A percentile compares a stretch with the other conserved stretches of the same genome.
These are phyloP conservation scores for Siphamia tubifer DNA, from an alignment of 2,113 vertebrate species.

Conservation along the genomic window DNA sequence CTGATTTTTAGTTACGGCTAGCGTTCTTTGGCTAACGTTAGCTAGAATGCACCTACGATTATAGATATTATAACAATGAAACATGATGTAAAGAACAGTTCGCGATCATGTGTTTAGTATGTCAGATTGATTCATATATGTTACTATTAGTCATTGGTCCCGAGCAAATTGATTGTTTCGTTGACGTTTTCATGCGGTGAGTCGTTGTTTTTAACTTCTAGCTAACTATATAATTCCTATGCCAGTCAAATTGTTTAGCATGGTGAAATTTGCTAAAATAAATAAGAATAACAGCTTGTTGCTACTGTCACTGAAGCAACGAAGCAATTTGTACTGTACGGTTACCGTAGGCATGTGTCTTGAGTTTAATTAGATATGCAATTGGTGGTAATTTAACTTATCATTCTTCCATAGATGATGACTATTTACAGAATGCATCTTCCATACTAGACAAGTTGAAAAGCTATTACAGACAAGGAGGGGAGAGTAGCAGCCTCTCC, in stretches of 20 bases:
- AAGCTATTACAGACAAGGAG: slow-evolving; percentile 83
- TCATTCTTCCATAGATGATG: slow-evolving; percentile 82
- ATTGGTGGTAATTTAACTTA: slow-evolving; percentile 14
- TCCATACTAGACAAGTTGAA: slow-evolving; percentile 87
- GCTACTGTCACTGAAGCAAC: too few species aligned
- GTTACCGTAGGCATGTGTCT: not conserved
- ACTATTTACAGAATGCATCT: slow-evolving; percentile 90
- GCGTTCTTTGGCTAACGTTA: slow-evolving; percentile 31
- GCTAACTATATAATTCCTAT: not conserved
- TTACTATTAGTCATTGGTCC: too few species aligned
- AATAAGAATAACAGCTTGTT: too few species aligned
- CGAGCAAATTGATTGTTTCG: too few species aligned
- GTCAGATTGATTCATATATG: too few species aligned
- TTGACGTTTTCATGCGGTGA: too few species aligned
- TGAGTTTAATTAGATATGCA: not conserved
- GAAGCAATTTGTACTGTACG: not conserved
- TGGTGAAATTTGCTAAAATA: not conserved
- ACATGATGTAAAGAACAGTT: not conserved
- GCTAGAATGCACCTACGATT: slow-evolving; percentile 34
- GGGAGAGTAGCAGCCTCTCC: slow-evolving; percentile 82
- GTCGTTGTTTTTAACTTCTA: too few species aligned
- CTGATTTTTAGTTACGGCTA: not conserved
- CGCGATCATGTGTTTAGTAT: too few species aligned
- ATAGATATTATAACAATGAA: not conserved
- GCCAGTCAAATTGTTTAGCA: not conserved